Conservation (phyloP, 1,140 invertebrate species). For the Aplysia californica region DNA sequence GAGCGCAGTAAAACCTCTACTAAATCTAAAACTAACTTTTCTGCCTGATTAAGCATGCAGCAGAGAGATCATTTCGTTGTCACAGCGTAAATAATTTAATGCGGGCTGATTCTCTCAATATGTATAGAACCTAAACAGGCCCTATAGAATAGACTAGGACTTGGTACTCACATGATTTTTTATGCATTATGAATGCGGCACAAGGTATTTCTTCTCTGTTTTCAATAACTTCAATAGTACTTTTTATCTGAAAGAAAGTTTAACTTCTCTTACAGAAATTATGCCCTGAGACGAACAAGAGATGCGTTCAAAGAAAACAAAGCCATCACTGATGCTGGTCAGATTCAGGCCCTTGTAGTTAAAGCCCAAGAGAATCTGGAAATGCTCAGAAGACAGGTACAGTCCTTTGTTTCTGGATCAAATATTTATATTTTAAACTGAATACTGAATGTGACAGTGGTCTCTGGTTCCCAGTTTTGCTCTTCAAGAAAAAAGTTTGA, state of each 20-base stretch:
- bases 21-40: no score
- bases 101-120: no score
- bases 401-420: background rate
- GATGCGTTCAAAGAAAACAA: slow-evolving; percentile 64
- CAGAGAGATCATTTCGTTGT: no score
- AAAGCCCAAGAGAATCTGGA: slow-evolving; percentile 62
- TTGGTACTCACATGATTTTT: no score
- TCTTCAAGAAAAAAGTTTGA: background rate
- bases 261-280: slow-evolving; percentile 46
- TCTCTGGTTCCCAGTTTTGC: background rate
- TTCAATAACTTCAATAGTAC: no score
- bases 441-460: background rate
- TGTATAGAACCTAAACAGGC: no score
- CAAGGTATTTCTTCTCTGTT: no score
- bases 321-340: slow-evolving; percentile 49
- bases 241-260: background rate
- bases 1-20: no score
- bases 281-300: slow-evolving; percentile 60
- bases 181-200: no score
- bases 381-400: slow-evolving; percentile 65
- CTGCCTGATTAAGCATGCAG: no score
- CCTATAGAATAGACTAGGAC: no score
- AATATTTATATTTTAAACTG: background rate
- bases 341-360: slow-evolving; percentile 49
- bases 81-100: no score